Evolutionary conservation across 2,888 invertebrate genomes (phyloP), one percentile per base, ranked within the genome.

Genomic region (Sturmia bella): DNA sequence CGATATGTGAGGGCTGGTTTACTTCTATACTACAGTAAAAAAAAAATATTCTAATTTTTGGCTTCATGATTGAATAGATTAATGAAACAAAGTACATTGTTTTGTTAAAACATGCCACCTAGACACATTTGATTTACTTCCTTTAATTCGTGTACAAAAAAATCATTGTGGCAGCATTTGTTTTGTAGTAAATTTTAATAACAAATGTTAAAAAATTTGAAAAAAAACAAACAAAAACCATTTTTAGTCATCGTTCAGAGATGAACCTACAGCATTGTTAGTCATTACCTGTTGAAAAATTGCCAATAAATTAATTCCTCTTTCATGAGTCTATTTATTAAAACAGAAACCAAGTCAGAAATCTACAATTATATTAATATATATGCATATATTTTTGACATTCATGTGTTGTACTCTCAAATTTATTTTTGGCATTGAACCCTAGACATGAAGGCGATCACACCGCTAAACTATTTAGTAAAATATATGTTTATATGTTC

Each of bases 271-370:
- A 73, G 57, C 19, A n/a, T 59, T 66, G 27, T 79, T 79, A 79
- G 59, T 81, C 80, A 70, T 77, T 77, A 81, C 77, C 77, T 81
- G 73, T 81, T 77, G 81, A 77, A 39, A 32, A 27, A 69, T 69
- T 64, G 63, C 77, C 68, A 64, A 80, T 27, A 41, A 68, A 19
- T 45, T 24, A 12, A 56, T 61, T 56, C 37, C 15, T 45, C 32
- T 64, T 37, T n/a, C 39, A 41, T 45, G 59, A 48, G 43, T 52
- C 32, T 61, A 9, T 45, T 41, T 27, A 24, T 27, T 21, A 41
- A 27, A 39, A 27, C n/a, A 48, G 37, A 37, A 11, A 48, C 48
- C 37, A 43, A 63, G 12, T 45, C 43, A 54, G 13, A 17, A 63
- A n/a, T 6, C 9, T 11, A 17, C 7, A 3, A 48, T 6, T 12